Percentiles rank a stretch among this genome's conserved stretches.
phyloP scores from a whole-genome alignment of 2,113 vertebrate genomes.

The Piprites chloris region DNA sequence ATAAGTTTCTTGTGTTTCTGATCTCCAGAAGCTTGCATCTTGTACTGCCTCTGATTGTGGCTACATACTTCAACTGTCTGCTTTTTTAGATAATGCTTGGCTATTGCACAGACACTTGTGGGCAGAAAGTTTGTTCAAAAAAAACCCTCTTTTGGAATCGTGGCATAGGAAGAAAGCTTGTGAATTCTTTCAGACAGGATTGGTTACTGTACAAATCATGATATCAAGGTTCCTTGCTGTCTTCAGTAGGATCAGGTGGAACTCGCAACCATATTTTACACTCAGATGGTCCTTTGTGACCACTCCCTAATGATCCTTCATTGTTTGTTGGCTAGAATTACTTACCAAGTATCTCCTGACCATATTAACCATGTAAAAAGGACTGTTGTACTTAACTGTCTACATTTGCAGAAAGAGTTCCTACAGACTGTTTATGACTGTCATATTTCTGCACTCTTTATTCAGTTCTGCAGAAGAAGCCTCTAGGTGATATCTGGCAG shows the following conservation, averaged over 20 bases:
- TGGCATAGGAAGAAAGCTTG: background rate
- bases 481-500: too few species aligned
- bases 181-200: background rate
- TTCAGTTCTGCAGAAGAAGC: too few species aligned
- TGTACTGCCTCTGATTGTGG: background rate
- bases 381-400: background rate
- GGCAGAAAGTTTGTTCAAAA: background rate
- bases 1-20: background rate
- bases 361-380: background rate
- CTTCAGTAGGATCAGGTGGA: background rate
- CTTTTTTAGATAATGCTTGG: background rate
- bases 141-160: accelerated
- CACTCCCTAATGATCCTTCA: background rate
- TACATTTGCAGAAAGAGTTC: background rate
- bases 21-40: background rate
- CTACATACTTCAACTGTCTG: accelerated
- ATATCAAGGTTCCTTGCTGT: background rate
- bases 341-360: background rate
- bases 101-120: background rate
- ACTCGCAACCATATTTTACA: background rate
- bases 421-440: background rate
- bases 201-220: background rate
- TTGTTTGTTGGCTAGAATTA: background rate
- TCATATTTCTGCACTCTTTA: background rate
- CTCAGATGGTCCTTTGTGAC: background rate